phyloP scores from a whole-genome alignment of 2,113 vertebrate species.

The Larimichthys polyactis region DNA sequence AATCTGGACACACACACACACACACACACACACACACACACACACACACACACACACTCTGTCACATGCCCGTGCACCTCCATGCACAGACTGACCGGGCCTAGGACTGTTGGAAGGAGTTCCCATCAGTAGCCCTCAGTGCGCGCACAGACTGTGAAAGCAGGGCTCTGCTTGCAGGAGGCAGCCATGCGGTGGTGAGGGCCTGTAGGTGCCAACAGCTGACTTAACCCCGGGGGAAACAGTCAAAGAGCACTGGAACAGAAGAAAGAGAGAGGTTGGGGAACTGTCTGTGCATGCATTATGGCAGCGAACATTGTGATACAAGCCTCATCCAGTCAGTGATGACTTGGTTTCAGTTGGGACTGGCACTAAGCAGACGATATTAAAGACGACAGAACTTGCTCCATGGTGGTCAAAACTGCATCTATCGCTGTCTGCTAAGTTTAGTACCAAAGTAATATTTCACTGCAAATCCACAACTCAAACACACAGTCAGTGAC shows the following conservation, averaged over 20 bases:
- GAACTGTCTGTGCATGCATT: conserved; percentile 33
- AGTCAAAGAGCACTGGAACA: conserved; percentile 54
- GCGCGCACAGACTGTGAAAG: conserved; percentile 54
- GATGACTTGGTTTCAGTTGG: conserved; percentile 7
- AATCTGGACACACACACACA: conserved; percentile 22
- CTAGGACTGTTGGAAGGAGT: conserved; percentile 5
- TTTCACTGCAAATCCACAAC: conserved; percentile 11
- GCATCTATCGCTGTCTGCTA: conserved; percentile 1
- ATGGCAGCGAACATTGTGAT: background rate
- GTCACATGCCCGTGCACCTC: conserved; percentile 29
- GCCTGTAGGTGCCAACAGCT: conserved; percentile 74
- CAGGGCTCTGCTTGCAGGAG: conserved; percentile 48
- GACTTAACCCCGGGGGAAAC: conserved; percentile 60
- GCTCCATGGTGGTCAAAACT: background rate
- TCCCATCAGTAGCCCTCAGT: conserved; percentile 28
- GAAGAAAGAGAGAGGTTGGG: conserved; percentile 37
- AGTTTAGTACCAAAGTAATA: background rate
- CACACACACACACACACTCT: conserved; percentile 21
- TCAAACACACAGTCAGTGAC: background rate
- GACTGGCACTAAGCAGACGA: background rate
- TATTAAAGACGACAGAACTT: background rate
- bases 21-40: conserved; percentile 19
- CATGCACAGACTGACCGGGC: conserved; percentile 23
- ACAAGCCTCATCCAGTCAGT: background rate
- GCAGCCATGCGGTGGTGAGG: conserved; percentile 54